Percentiles rank a stretch among this genome's conserved stretches.
These are phyloP conservation scores for Podilymbus podiceps DNA, from an alignment of 2,113 vertebrate species.

Conservation along the genomic window DNA sequence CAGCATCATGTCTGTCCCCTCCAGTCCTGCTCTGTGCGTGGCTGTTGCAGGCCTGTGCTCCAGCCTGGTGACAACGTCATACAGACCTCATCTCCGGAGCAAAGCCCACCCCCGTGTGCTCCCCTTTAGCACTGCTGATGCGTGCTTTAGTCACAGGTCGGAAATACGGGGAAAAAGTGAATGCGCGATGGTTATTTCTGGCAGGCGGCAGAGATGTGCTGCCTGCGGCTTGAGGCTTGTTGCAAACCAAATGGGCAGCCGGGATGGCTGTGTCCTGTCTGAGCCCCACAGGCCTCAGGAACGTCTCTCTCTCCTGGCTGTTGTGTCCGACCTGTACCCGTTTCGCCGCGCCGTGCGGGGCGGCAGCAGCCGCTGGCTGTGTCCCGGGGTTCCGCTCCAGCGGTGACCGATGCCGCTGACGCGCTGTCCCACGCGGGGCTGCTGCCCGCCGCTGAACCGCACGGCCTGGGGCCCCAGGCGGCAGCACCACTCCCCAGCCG, in stretches of 20 bases:
- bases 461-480: too few species aligned
- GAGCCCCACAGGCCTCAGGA: not conserved
- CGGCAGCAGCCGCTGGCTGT: too few species aligned
- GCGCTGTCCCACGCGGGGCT: not conserved
- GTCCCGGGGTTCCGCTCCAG: accelerated
- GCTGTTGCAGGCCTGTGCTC: not conserved
- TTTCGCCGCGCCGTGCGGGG: accelerated
- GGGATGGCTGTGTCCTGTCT: accelerated
- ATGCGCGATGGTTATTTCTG: accelerated
- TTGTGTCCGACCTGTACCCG: accelerated
- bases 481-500: not conserved
- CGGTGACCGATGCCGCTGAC: accelerated
- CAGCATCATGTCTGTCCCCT: accelerated
- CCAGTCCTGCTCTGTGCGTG: accelerated
- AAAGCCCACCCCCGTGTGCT: accelerated
- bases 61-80: accelerated
- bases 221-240: not conserved
- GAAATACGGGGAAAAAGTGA: not conserved
- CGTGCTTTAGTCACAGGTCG: not conserved
- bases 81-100: accelerated
- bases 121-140: not conserved
- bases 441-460: not conserved
- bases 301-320: accelerated
- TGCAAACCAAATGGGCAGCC: too few species aligned
- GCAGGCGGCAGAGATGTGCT: accelerated